These are phyloP conservation scores for Cheilosia variabilis DNA, from an alignment of 2,888 invertebrate genomes.

Conservation along the genomic window DNA sequence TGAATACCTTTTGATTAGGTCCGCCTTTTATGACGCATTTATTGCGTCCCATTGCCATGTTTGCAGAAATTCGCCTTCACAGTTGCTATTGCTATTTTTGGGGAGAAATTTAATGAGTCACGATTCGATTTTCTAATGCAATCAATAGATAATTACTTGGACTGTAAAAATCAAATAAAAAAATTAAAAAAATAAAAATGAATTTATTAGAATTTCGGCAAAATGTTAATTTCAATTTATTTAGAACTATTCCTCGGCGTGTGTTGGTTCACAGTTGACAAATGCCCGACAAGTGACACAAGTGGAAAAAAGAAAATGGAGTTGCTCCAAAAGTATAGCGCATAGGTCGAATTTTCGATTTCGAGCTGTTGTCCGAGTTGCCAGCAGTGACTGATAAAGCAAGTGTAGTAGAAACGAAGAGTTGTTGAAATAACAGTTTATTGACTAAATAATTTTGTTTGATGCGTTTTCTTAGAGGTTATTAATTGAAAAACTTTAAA, in stretches of 20 bases:
- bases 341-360: not conserved
- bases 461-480: no score
- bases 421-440: not conserved
- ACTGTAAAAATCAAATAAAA: conserved; percentile 20
- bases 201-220: conserved; percentile 47
- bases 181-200: conserved; percentile 43
- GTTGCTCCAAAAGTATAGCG: conserved; percentile 4
- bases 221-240: conserved; percentile 43
- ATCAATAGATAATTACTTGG: conserved; percentile 1
- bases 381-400: not conserved
- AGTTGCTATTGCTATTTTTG: conserved; percentile 14
- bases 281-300: conserved; percentile 63
- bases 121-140: not conserved
- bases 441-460: no score
- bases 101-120: not conserved
- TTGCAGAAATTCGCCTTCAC: conserved; percentile 24
- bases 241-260: conserved; percentile 39
- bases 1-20: conserved; percentile 73
- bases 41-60: conserved; percentile 79
- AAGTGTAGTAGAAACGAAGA: not conserved
- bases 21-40: conserved; percentile 80
- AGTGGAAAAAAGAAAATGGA: conserved; percentile 39
- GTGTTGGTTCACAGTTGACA: conserved; percentile 53
- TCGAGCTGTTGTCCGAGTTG: conserved; percentile 1
- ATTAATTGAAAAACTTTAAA: no score